A percentile compares a stretch with the other conserved stretches of the same genome.
These are phyloP conservation scores for Sebastes jordani DNA, from an alignment of 2,797 vertebrate genomes.

Conservation along the genomic window DNA sequence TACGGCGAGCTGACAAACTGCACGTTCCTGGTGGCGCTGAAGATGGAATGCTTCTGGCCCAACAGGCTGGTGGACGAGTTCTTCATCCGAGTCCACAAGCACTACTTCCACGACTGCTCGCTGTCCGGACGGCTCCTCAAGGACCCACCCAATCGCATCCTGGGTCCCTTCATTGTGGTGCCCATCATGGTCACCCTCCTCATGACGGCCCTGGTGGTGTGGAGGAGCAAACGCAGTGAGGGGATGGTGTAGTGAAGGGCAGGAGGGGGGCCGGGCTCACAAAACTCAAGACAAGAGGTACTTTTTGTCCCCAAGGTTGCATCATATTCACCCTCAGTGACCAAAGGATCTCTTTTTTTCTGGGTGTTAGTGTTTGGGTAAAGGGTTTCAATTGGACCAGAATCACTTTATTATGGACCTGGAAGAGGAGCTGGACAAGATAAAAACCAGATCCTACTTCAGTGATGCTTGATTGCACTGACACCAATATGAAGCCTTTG, in stretches of 20 bases:
- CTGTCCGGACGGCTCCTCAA: constrained; percentile 84
- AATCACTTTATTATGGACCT: neutral
- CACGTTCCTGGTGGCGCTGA: constrained; percentile 83
- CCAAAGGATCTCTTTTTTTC: constrained; percentile 38
- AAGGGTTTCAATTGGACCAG: neutral
- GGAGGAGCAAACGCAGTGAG: constrained; percentile 92
- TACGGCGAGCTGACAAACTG: constrained; percentile 92
- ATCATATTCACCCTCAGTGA: constrained; percentile 13
- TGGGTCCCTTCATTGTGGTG: constrained; percentile 90
- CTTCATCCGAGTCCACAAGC: constrained; percentile 88
- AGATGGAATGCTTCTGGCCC: constrained; percentile 92
- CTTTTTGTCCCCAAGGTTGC: constrained; percentile 2
- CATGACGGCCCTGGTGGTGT: constrained; percentile 92
- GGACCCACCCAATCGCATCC: constrained; percentile 88
- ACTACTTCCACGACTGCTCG: constrained; percentile 91
- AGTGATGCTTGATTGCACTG: constrained; percentile 8
- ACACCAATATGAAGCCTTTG: neutral
- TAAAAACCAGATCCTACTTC: constrained; percentile 12
- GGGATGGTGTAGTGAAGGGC: constrained; percentile 85
- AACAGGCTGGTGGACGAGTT: constrained; percentile 90
- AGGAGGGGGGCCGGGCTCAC: neutral
- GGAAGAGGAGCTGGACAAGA: constrained; percentile 6
- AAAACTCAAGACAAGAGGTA: constrained; percentile 22
- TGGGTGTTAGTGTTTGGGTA: neutral
- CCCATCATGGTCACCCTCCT: constrained; percentile 91